Evolutionary conservation across 1,140 invertebrate genomes (phyloP).

Genomic region (Papilio helenus): DNA sequence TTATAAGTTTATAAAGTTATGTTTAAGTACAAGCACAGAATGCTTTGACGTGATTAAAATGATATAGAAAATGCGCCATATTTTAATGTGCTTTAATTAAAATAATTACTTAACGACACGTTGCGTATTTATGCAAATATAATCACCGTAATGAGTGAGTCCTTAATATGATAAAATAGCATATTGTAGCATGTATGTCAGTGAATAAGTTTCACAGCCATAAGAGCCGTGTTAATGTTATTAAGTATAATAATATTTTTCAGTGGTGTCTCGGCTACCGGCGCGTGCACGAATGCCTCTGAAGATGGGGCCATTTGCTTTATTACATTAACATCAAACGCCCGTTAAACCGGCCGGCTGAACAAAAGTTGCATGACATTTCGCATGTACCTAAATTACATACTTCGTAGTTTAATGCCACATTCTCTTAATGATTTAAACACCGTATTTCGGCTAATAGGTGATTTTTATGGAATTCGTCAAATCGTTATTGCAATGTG

Average conservation of each 20-base stretch:
- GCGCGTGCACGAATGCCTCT: constrained; percentile 51
- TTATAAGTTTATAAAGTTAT: background rate
- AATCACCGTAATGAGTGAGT: constrained; percentile 34
- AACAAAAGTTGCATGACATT: constrained; percentile 67
- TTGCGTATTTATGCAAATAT: constrained; percentile 32
- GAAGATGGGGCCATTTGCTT: constrained; percentile 62
- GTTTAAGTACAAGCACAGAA: background rate
- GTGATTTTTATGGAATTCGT: background rate
- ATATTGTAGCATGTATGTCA: constrained; percentile 3
- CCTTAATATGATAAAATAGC: constrained; percentile 35
- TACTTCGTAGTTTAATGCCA: constrained; percentile 26
- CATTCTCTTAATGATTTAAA: constrained; percentile 33
- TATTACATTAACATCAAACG: constrained; percentile 69
- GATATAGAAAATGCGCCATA: constrained; percentile 23
- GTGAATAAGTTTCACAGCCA: constrained; percentile 34
- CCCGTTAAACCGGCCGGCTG: constrained; percentile 60
- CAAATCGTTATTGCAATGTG: background rate
- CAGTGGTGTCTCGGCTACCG: constrained; percentile 51
- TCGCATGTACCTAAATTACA: constrained; percentile 42
- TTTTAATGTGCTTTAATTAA: constrained; percentile 36
- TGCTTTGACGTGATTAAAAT: constrained; percentile 15
- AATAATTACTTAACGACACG: constrained; percentile 39
- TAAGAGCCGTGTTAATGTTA: constrained; percentile 50
- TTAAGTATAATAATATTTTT: constrained; percentile 63
- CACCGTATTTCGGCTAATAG: constrained; percentile 1